Conservation (phyloP, 2,113 vertebrate species). For the Centropristis striata region DNA sequence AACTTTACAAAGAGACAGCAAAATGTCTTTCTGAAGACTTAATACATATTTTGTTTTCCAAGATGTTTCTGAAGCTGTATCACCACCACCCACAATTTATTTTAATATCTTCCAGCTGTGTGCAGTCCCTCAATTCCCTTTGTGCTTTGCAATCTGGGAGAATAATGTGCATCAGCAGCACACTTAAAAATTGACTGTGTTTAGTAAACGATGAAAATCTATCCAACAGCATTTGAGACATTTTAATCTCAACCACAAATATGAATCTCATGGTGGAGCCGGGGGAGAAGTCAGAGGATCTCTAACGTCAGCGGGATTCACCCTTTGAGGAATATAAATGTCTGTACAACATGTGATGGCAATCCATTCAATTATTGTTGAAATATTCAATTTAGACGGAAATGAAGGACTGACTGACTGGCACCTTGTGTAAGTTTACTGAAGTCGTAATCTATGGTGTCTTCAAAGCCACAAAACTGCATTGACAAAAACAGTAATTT, state of each 20-base stretch:
- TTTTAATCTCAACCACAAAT: background rate
- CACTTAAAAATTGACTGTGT: background rate
- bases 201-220: background rate
- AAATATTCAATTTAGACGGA: background rate
- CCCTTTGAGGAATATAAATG: background rate
- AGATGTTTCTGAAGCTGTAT: constrained; percentile 23
- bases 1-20: constrained; percentile 19
- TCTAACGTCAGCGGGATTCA: background rate
- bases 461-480: too few species aligned
- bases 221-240: background rate
- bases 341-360: background rate
- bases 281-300: background rate
- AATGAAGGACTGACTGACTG: background rate
- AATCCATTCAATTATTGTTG: background rate
- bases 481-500: too few species aligned
- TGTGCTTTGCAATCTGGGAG: constrained; percentile 26
- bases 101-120: constrained; percentile 50
- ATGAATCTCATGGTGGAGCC: background rate
- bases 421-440: too few species aligned
- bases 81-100: constrained; percentile 32
- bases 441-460: too few species aligned
- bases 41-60: constrained; percentile 27
- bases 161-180: constrained; percentile 23
- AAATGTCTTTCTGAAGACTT: constrained; percentile 26
- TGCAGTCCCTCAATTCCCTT: constrained; percentile 32